These are phyloP conservation scores for Gallirallus australis DNA, from an alignment of 2,797 vertebrate genomes.

Conservation along the genomic window DNA sequence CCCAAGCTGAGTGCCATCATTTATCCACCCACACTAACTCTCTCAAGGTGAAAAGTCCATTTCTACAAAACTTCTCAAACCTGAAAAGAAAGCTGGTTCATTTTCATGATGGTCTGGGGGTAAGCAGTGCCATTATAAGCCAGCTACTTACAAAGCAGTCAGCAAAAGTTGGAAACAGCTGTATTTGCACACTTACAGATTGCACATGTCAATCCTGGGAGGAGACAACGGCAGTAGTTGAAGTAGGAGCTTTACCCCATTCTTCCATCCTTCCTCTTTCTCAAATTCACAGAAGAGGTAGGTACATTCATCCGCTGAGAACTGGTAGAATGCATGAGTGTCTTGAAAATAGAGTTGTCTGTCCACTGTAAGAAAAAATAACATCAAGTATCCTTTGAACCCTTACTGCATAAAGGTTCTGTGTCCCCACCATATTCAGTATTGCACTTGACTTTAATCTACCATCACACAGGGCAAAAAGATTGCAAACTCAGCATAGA, in stretches of 20 bases:
- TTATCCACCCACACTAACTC: background rate
- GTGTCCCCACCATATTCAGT: background rate
- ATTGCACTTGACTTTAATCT: background rate
- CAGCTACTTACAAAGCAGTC: background rate
- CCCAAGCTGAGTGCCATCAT: background rate
- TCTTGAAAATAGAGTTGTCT: slow-evolving; percentile 93
- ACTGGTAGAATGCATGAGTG: slow-evolving; percentile 94
- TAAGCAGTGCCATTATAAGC: background rate
- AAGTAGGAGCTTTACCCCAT: slow-evolving; percentile 90
- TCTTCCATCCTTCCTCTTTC: slow-evolving; percentile 91
- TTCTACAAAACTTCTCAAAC: background rate
- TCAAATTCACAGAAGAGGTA: slow-evolving; percentile 92
- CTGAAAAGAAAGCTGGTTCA: background rate
- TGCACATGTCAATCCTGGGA: slow-evolving; percentile 85
- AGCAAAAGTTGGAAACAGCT: background rate
- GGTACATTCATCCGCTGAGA: slow-evolving; percentile 94
- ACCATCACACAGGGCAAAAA: background rate
- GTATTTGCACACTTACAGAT: slow-evolving; percentile 84
- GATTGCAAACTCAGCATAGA: background rate
- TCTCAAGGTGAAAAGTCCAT: background rate
- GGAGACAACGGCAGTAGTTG: slow-evolving; percentile 90
- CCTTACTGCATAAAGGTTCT: background rate
- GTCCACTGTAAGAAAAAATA: slow-evolving; percentile 84
- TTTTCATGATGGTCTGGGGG: background rate
- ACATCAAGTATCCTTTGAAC: background rate